Evolutionary conservation across 2,113 vertebrate genomes (phyloP).

Genomic region (Microtus pennsylvanicus): DNA sequence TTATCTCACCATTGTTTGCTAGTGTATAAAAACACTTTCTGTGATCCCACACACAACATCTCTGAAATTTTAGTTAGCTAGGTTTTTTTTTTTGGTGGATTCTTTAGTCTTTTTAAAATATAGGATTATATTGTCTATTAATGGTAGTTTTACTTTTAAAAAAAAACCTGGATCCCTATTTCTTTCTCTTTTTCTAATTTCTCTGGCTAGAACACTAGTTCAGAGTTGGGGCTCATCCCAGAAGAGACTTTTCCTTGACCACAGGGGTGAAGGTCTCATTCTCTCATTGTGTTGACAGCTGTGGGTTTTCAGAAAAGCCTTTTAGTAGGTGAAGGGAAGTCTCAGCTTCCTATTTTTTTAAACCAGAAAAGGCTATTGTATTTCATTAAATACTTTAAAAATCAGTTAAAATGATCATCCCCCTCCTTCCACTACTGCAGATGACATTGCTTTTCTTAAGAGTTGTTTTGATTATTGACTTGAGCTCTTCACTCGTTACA

Average conservation of each 20-base stretch:
- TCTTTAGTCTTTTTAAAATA: constrained; percentile 30
- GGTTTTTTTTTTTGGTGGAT: not conserved
- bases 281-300: not conserved
- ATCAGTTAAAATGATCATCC: not conserved
- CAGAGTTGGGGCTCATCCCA: not conserved
- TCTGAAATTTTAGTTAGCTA: not conserved
- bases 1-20: not conserved
- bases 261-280: not conserved
- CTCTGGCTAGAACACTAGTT: constrained; percentile 9
- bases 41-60: not conserved
- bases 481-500: not conserved
- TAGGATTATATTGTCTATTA: not conserved
- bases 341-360: not conserved
- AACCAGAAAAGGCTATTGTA: not conserved
- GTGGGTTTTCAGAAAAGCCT: constrained; percentile 32
- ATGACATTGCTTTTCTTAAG: not conserved
- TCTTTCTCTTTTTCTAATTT: constrained; percentile 1
- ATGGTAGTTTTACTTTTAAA: not conserved
- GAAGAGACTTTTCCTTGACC: not conserved
- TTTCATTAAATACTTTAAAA: constrained; percentile 48
- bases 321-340: constrained; percentile 36
- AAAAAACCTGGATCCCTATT: not conserved
- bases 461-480: constrained; percentile 25
- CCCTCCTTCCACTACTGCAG: not conserved
- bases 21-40: not conserved